These are phyloP conservation scores for Notamacropus eugenii DNA, from an alignment of 2,797 vertebrate species.

Conservation along the genomic window DNA sequence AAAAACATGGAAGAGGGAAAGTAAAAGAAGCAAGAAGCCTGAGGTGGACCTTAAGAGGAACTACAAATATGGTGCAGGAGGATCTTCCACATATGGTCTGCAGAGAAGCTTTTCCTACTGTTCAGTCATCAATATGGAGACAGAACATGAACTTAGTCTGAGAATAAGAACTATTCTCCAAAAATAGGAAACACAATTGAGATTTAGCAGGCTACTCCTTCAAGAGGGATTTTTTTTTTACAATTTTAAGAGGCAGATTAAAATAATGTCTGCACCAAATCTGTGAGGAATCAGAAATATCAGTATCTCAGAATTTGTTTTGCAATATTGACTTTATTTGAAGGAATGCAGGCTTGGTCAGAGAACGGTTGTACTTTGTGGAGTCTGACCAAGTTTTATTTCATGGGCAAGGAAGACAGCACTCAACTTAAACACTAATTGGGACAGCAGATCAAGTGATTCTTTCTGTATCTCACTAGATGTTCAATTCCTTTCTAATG, in stretches of 20 bases:
- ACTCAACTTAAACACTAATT: conserved; percentile 62
- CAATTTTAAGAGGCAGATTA: conserved; percentile 71
- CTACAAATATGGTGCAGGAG: background rate
- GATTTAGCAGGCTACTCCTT: conserved; percentile 15
- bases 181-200: conserved; percentile 44
- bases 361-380: conserved; percentile 24
- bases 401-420: conserved; percentile 31
- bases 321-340: conserved; percentile 49
- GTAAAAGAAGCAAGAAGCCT: background rate
- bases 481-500: conserved; percentile 50
- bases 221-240: conserved; percentile 60
- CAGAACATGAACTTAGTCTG: conserved; percentile 64
- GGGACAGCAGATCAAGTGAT: conserved; percentile 66
- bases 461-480: conserved; percentile 61
- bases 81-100: background rate
- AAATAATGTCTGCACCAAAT: conserved; percentile 35
- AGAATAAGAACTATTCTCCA: conserved; percentile 66
- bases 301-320: conserved; percentile 58
- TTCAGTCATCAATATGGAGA: conserved; percentile 67
- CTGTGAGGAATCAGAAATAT: conserved; percentile 46
- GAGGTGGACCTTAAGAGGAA: background rate
- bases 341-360: conserved; percentile 44
- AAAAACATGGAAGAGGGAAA: background rate
- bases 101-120: conserved; percentile 47
- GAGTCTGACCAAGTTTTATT: conserved; percentile 43